Percentiles rank a stretch among this genome's conserved stretches.
phyloP scores from a whole-genome alignment of 2,797 vertebrate genomes.

The Ara ararauna region DNA sequence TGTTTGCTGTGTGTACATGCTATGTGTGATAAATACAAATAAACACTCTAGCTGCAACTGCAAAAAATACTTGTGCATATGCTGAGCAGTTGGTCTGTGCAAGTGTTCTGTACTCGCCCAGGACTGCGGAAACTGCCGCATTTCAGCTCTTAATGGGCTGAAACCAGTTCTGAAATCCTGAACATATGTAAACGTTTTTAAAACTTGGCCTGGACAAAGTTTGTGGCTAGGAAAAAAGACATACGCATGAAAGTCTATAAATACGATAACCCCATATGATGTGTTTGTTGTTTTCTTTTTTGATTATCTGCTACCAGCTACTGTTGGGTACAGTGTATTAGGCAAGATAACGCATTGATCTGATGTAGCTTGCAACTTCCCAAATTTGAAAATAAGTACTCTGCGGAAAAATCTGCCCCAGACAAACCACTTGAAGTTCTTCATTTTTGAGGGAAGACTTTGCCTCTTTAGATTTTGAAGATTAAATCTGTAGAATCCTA shows the following conservation, averaged over 20 bases:
- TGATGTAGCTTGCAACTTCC: neutral
- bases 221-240: neutral
- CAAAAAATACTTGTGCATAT: neutral
- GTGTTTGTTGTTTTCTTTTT: neutral
- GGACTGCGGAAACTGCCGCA: neutral
- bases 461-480: neutral
- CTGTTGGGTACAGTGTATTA: neutral
- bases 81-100: neutral
- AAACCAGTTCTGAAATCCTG: neutral
- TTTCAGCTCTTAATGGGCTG: neutral
- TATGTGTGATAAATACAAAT: neutral
- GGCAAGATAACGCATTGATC: neutral
- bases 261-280: neutral
- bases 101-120: accelerated
- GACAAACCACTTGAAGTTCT: neutral
- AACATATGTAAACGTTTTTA: neutral
- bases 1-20: neutral
- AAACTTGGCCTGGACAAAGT: neutral
- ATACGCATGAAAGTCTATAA: neutral
- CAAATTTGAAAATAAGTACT: neutral
- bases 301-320: neutral
- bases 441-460: neutral
- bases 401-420: neutral
- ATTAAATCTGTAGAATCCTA: neutral
- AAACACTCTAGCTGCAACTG: neutral